Evolutionary conservation across 2,797 vertebrate species (phyloP).

Genomic region (Megalops cyprinoides): DNA sequence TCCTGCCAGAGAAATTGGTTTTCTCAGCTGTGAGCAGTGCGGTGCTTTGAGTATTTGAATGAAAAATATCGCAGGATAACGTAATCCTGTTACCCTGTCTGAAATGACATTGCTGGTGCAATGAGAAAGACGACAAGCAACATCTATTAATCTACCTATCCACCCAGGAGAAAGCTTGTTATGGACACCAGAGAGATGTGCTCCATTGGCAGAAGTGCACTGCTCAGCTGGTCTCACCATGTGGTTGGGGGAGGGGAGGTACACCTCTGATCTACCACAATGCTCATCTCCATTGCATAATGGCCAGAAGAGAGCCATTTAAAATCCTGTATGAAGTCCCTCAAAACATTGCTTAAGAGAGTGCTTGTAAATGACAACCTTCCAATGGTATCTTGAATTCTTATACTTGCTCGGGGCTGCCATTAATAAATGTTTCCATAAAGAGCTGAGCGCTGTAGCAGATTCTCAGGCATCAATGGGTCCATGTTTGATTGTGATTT

Average conservation of each 20-base stretch:
- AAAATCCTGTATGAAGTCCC: too few species aligned
- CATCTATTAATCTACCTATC: not conserved
- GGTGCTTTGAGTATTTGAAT: constrained; percentile 12
- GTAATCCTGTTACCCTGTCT: not conserved
- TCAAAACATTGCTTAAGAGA: not conserved
- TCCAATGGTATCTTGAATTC: not conserved
- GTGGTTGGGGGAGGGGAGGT: not conserved
- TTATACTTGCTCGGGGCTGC: not conserved
- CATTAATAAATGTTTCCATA: not conserved
- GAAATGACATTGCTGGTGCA: constrained; percentile 9
- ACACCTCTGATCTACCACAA: not conserved
- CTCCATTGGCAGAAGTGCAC: not conserved
- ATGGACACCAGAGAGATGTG: not conserved
- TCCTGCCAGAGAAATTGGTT: constrained; percentile 8
- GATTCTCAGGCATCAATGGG: not conserved
- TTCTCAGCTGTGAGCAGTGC: not conserved
- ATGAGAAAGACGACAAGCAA: constrained; percentile 8
- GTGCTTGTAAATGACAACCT: not conserved
- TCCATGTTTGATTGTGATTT: not conserved
- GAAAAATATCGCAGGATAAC: constrained; percentile 4
- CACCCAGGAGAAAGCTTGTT: not conserved
- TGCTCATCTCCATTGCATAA: not conserved
- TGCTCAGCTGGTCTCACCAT: constrained; percentile 14
- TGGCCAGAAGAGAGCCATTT: not conserved
- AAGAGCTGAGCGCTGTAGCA: not conserved